Percentiles rank a stretch among this genome's conserved stretches.
Evolutionary conservation across 2,888 invertebrate genomes (phyloP).

Genomic region (Dryobotodes eremita): DNA sequence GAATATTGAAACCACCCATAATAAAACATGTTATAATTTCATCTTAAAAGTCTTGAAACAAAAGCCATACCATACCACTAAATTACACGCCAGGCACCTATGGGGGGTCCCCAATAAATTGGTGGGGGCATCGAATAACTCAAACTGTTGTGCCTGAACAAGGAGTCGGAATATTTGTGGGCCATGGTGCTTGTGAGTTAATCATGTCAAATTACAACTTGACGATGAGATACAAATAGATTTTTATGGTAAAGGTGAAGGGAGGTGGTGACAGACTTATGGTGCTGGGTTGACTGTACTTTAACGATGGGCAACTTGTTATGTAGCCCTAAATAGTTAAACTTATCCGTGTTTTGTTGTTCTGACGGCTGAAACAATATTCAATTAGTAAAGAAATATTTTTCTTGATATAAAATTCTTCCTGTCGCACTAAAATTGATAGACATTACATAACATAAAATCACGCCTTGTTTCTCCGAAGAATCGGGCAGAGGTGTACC

Average conservation of each 20-base stretch:
- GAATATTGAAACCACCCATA: not conserved
- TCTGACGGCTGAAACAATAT: not conserved
- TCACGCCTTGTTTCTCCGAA: too few species aligned
- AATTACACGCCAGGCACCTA: not conserved
- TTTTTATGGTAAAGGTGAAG: not conserved
- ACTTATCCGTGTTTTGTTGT: not conserved
- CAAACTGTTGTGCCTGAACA: constrained; percentile 51
- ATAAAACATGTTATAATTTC: not conserved
- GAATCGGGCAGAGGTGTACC: too few species aligned
- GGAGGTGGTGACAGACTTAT: not conserved
- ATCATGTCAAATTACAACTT: constrained; percentile 39
- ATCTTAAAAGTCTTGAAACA: not conserved
- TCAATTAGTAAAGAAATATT: not conserved
- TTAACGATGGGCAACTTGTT: not conserved
- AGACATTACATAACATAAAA: not conserved
- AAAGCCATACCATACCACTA: constrained; percentile 1
- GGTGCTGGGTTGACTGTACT: not conserved
- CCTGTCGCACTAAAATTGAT: not conserved
- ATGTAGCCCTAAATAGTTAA: not conserved
- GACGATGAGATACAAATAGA: constrained; percentile 8
- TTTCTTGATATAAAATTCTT: not conserved
- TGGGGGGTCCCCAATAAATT: constrained; percentile 48
- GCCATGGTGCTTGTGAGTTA: constrained; percentile 29
- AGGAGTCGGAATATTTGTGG: constrained; percentile 33
- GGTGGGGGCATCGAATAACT: constrained; percentile 42